A percentile compares a stretch with the other conserved stretches of the same genome.
phyloP scores from a whole-genome alignment of 2,888 invertebrate genomes.

The Ischnus inquisitorius region DNA sequence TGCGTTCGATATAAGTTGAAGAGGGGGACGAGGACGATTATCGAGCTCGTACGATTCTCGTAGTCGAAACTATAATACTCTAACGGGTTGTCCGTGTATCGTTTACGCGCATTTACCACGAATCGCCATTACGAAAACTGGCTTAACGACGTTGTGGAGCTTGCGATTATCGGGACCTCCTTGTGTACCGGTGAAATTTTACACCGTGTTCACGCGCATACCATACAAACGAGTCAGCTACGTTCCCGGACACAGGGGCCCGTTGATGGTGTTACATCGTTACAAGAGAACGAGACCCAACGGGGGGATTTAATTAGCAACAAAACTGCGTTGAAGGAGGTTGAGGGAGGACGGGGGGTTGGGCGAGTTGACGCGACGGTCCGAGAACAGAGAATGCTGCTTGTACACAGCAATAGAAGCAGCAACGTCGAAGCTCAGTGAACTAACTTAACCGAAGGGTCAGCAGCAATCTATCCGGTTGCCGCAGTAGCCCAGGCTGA shows the following conservation, averaged over 20 bases:
- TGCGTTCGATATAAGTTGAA: constrained; percentile 38
- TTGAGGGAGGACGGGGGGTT: constrained; percentile 52
- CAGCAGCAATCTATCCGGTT: constrained; percentile 80
- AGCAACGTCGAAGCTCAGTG: constrained; percentile 74
- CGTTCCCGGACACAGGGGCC: constrained; percentile 25
- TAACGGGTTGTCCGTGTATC: background rate
- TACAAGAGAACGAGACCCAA: constrained; percentile 45
- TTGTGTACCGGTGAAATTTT: constrained; percentile 15
- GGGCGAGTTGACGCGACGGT: constrained; percentile 55
- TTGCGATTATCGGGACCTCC: constrained; percentile 15
- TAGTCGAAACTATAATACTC: constrained; percentile 38
- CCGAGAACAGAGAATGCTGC: constrained; percentile 31
- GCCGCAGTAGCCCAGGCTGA: constrained; percentile 53
- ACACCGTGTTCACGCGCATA: background rate
- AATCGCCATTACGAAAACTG: constrained; percentile 15
- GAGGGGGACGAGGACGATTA: constrained; percentile 64
- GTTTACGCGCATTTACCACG: constrained; percentile 25
- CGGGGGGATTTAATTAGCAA: constrained; percentile 81
- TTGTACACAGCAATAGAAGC: constrained; percentile 70
- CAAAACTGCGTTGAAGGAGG: constrained; percentile 73
- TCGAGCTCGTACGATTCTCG: constrained; percentile 46
- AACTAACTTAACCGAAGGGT: constrained; percentile 83
- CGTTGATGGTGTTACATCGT: constrained; percentile 53
- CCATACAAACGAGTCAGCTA: background rate
- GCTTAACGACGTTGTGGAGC: background rate